Base-by-base conservation (phyloP, 2,113 vertebrate species). In the Hypomesus transpacificus region DNA sequence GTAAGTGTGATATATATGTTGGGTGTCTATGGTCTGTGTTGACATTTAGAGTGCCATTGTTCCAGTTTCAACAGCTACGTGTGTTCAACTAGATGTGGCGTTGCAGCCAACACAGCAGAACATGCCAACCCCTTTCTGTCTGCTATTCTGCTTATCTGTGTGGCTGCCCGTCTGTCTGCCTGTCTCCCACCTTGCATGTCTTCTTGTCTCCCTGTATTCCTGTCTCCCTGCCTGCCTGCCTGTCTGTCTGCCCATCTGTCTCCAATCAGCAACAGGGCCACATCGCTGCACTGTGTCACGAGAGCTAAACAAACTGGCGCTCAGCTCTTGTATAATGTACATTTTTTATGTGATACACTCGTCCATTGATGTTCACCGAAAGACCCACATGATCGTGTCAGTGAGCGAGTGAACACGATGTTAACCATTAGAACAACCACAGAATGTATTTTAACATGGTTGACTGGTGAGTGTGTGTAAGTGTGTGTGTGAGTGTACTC, bases 271-370 rank as follows among this genome's bases (percentile, higher is more conserved):
- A 46, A 46, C 39, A 46, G 39, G 39, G 9, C 39, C 39, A 46
- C 9, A 46, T 46, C 20, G 53, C 51, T 54, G 50, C 31, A 34
- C 71, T 58, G 20, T 70, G 46, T 70, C 76, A 62, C 24, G 17
- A 73, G 68, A 72, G 61, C 53, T 39, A 11, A 18, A 24, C 53
- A 31, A 18, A 14, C 8, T 14, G 54, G 16, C 53, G 14, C 17
- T 14, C n/a, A 75, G 82, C 70, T 66, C 26, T 81, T 83, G 84
- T 58, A 22, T 85, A 81, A 82, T 75, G 73, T 46, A 65, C n/a
- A 56, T 20, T 17, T 56, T 56, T 20, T 18, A 18, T 56, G 54
- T 56, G 54, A 20, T 3, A 56, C n/a, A 56, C 54, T 20, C n/a
- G n/a, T 56, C n/a, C 54, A 56, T 18, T 18, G 16, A 20, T 56